Percentiles rank a stretch among this genome's conserved stretches.
Evolutionary conservation across 2,797 vertebrate genomes (phyloP).

Genomic region (Dendrocincla tyrannina): DNA sequence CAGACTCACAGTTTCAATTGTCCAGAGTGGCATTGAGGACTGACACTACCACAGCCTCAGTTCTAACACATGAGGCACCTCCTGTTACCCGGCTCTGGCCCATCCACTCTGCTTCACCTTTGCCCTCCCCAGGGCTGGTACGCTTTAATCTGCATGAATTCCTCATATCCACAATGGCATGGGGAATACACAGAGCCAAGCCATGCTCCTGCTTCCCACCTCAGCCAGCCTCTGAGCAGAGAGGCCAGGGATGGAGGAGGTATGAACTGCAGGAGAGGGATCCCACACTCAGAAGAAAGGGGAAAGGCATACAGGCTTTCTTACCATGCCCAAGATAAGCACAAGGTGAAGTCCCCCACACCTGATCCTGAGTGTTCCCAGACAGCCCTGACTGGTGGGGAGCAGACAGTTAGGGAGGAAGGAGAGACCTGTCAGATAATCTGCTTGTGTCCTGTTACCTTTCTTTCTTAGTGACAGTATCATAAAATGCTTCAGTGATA

Average conservation of each 20-base stretch:
- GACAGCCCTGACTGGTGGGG: background rate
- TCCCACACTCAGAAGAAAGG: background rate
- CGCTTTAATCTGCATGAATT: background rate
- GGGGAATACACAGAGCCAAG: background rate
- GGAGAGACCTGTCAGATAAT: background rate
- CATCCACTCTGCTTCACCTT: background rate
- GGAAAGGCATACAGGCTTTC: background rate
- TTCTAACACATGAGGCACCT: background rate
- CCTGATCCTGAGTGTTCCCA: background rate
- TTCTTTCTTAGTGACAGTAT: background rate
- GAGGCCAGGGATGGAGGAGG: background rate
- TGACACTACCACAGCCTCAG: background rate
- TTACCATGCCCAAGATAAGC: background rate
- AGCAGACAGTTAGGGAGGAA: background rate
- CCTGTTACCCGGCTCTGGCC: background rate
- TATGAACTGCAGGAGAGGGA: background rate
- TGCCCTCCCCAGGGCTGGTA: background rate
- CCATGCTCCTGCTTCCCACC: background rate
- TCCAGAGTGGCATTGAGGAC: fast-evolving
- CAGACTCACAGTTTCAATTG: background rate
- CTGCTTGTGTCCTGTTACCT: background rate
- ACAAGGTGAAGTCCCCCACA: background rate
- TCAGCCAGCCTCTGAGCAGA: background rate
- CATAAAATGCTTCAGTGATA: background rate
- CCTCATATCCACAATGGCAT: fast-evolving